Percentiles rank a stretch among this genome's conserved stretches.
Conservation (phyloP, 2,797 vertebrate genomes). For the Hirundo rustica region DNA sequence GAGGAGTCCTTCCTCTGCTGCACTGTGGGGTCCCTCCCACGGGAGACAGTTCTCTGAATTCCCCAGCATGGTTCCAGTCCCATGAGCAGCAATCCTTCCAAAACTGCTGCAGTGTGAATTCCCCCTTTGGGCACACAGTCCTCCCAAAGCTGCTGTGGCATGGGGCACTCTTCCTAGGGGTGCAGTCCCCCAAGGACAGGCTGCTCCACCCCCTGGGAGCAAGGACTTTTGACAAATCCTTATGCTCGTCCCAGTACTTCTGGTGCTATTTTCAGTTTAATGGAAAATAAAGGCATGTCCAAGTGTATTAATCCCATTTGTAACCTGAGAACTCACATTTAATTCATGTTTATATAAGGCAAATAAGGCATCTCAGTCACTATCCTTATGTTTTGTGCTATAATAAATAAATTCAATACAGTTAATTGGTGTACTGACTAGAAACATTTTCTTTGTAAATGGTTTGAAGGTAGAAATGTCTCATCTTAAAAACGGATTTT, state of each 20-base stretch:
- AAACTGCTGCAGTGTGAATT: fast-evolving
- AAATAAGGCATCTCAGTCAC: not conserved
- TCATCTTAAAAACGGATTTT: not conserved
- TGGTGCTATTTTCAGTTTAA: not conserved
- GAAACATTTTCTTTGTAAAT: not conserved
- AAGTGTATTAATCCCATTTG: not conserved
- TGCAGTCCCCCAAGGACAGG: not conserved
- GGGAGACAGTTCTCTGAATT: fast-evolving
- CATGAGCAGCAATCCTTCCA: not conserved
- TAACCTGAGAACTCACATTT: not conserved
- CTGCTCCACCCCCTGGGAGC: not conserved
- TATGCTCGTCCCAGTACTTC: not conserved
- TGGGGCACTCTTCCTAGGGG: not conserved
- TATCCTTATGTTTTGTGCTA: not conserved
- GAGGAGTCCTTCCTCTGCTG: not conserved
- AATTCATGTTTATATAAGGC: not conserved
- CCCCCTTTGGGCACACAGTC: no score
- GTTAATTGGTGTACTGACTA: not conserved
- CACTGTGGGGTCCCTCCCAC: fast-evolving
- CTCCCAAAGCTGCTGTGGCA: not conserved
- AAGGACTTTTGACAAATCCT: not conserved
- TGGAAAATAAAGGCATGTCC: not conserved
- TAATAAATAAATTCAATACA: not conserved
- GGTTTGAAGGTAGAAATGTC: not conserved
- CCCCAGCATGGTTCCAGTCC: fast-evolving